Base-by-base conservation (phyloP, 2,888 invertebrate genomes). In the Thymelicus sylvestris region DNA sequence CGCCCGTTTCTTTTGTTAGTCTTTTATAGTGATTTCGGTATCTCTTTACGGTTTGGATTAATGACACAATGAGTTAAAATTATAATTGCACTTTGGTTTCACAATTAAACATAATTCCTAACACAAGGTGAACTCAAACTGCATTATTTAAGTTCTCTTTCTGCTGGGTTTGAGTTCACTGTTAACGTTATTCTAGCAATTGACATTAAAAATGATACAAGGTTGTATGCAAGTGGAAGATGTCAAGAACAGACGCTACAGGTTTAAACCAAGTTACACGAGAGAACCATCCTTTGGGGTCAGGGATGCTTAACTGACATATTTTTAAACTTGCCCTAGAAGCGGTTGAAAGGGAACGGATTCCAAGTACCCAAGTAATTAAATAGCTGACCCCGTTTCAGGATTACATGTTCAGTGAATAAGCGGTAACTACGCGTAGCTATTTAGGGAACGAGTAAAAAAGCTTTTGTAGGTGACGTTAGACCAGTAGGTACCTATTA, bases 361-460 rank as follows among this genome's bases (percentile, higher is more conserved):
- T 31, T 31, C 31, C 31, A 31, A 52, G 52, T 65, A 61, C 60
- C 19, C 41, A 64, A 70, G 52, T 65, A 65, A 70, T 68, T 68
- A 72, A 62, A 48, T 59, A 65, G 65, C 65, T 70, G 70, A 70
- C 65, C 70, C 60, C 50, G 15, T 70, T 70, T 70, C 65, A 70
- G 64, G 64, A 70, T 50, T 48, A 50, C 55, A 41, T 31, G 47
- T 48, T 44, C 70, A 65, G 59, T 65, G 69, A 64, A 64, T 73
- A 73, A 75, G 74, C 71, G 74, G 75, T 75, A 59, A 38, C 74
- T 68, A 64, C 73, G 67, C 71, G 73, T 69, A 79, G 80, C 74
- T 83, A 82, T 84, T 85, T 82, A 77, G 79, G 83, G 80, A 82
- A 84, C 75, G 75, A 73, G 74, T 78, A 79, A 79, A 81, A 44